Conservation (phyloP, 2,797 vertebrate species). For the Epinephelus awoara region DNA sequence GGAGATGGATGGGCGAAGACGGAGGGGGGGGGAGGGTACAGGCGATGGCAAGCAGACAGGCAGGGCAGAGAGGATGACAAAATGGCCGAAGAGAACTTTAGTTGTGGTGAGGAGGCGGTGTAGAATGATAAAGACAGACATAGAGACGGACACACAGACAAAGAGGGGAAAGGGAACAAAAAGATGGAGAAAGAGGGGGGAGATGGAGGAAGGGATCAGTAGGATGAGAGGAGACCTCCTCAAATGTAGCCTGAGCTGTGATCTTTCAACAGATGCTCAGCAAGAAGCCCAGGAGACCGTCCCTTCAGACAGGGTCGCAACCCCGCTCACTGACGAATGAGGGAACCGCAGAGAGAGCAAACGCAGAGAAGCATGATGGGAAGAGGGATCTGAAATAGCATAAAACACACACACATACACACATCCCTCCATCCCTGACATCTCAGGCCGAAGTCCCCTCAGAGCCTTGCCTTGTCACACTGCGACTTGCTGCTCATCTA, state of each 20-base stretch:
- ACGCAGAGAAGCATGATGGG: slow-evolving; percentile 74
- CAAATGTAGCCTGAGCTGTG: slow-evolving; percentile 78
- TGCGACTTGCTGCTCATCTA: slow-evolving; percentile 78
- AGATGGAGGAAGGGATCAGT: slow-evolving; percentile 62
- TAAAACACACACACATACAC: slow-evolving; percentile 42
- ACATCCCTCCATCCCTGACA: slow-evolving; percentile 60
- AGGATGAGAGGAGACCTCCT: slow-evolving; percentile 77
- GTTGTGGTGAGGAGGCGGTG: slow-evolving; percentile 37
- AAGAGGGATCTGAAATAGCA: slow-evolving; percentile 68
- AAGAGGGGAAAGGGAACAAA: slow-evolving; percentile 36
- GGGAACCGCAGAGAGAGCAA: slow-evolving; percentile 77
- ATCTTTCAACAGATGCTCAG: slow-evolving; percentile 84
- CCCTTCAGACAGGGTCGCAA: slow-evolving; percentile 83
- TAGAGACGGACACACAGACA: slow-evolving; percentile 43
- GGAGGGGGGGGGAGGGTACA: slow-evolving; percentile 38
- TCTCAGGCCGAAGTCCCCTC: slow-evolving; percentile 74
- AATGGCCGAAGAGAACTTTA: slow-evolving; percentile 57
- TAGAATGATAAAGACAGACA: slow-evolving; percentile 55
- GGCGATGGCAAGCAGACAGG: slow-evolving; percentile 53
- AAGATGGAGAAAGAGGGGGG: slow-evolving; percentile 6
- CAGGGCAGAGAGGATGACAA: slow-evolving; percentile 55
- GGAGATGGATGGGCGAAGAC: slow-evolving; percentile 66
- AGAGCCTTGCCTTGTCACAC: slow-evolving; percentile 78
- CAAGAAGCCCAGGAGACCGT: slow-evolving; percentile 76
- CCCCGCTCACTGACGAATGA: slow-evolving; percentile 81